Evolutionary conservation across 2,888 invertebrate genomes (phyloP), one percentile per base, ranked within the genome.

Genomic region (Oxyteleia sp.): DNA sequence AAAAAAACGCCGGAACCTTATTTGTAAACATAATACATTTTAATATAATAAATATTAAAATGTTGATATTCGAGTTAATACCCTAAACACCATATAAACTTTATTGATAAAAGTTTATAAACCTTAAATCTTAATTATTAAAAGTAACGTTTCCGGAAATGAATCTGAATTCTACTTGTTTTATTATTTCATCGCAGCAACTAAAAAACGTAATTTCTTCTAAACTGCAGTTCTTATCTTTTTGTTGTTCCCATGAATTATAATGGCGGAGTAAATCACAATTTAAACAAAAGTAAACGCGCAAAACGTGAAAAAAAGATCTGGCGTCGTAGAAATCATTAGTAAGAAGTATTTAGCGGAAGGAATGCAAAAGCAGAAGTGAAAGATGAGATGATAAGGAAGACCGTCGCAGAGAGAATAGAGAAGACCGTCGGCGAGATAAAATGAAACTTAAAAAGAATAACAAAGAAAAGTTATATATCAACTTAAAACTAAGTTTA

Each of bases 291-390:
- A 20, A n/a, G 49, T 26, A 26, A 23, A 51, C n/a, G 49, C 13
- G 3, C 5, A 53, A 53, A 29, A 32, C 15, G 53, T 29, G n/a
- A n/a, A 23, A 23, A 23, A 23, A 23, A 23, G 23, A 23, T 53
- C 13, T n/a, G 13, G 16, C 35, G n/a, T 55, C 18, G 18, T 55
- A 35, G 55, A 55, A 55, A 55, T 55, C 35, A 55, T 55, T 55
- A 55, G 35, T 18, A 35, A 18, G 35, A 35, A 35, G 35, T 35
- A 35, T 55, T 55, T 55, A 35, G 55, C 20, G 35, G 35, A 35
- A 55, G 35, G 35, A 55, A 55, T 35, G 11, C 32, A 47, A 47
- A 47, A 16, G 13, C 16, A 35, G 55, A 18, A 55, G 26, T 20
- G 18, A 55, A 55, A 18, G 16, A 55, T 55, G 55, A 35, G 18